phyloP scores from a whole-genome alignment of 1,140 invertebrate species.

The Brachionus rubens region DNA sequence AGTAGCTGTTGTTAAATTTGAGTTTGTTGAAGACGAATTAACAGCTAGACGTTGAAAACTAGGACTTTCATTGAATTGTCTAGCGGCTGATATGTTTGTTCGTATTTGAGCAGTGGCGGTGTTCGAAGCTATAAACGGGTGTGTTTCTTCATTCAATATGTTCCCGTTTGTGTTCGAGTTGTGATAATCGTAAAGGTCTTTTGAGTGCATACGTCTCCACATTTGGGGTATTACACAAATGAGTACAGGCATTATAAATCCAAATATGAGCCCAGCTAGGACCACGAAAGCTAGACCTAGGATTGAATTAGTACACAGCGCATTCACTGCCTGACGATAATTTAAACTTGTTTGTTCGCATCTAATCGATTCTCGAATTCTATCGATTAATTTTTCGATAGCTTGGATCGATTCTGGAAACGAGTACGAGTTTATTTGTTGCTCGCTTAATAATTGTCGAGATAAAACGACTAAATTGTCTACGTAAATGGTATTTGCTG shows the following conservation, averaged over 20 bases:
- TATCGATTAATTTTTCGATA: conserved; percentile 16
- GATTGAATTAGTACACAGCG: conserved; percentile 33
- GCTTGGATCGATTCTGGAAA: background rate
- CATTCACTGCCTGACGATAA: conserved; percentile 18
- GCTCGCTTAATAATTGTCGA: background rate
- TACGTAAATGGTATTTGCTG: background rate
- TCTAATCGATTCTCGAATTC: background rate
- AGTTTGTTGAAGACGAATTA: conserved; percentile 17
- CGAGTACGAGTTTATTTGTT: background rate
- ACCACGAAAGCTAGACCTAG: background rate
- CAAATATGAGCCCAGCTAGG: conserved; percentile 13
- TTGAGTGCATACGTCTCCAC: conserved; percentile 27
- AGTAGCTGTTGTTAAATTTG: background rate
- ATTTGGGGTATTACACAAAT: conserved; percentile 39
- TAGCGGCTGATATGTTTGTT: conserved; percentile 40
- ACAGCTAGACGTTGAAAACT: conserved; percentile 36
- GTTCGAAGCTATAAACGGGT: conserved; percentile 28
- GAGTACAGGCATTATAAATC: conserved; percentile 17
- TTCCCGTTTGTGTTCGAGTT: background rate
- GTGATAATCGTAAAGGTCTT: conserved; percentile 20
- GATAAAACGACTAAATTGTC: conserved; percentile 15
- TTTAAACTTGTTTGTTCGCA: conserved; percentile 34
- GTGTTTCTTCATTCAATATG: conserved; percentile 10
- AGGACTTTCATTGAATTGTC: conserved; percentile 46
- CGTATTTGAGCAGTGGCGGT: conserved; percentile 2